These are phyloP conservation scores for Neolamprologus toae DNA, from an alignment of 2,113 vertebrate genomes.

Conservation along the genomic window DNA sequence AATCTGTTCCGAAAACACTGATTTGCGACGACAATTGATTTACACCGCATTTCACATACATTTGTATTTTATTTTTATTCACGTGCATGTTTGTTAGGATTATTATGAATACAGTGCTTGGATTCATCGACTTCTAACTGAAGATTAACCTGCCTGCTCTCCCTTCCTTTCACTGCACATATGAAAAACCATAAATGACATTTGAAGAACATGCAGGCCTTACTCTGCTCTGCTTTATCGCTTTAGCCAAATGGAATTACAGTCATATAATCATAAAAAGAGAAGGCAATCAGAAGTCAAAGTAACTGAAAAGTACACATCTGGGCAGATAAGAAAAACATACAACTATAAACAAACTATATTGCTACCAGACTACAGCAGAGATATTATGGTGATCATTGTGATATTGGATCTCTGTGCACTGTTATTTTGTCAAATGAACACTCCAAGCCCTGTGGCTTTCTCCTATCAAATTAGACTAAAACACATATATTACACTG, in stretches of 20 bases:
- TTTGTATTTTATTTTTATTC: neutral
- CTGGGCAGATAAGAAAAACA: neutral
- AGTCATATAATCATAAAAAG: neutral
- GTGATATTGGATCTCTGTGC: neutral
- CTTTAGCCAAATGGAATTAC: conserved; percentile 21
- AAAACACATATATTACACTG: neutral
- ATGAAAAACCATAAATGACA: conserved; percentile 14
- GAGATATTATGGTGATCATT: neutral
- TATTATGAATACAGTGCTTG: neutral
- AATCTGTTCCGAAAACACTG: neutral
- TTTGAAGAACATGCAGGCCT: neutral
- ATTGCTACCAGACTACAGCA: neutral
- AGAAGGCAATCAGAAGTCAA: conserved; percentile 9
- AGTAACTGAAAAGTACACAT: conserved; percentile 12
- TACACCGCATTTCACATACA: neutral
- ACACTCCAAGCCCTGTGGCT: neutral
- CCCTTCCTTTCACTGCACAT: neutral
- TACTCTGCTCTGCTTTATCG: neutral
- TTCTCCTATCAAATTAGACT: neutral
- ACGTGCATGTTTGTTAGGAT: neutral
- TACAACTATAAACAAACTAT: too few relatives aligned
- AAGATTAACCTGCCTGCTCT: neutral
- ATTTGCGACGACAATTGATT: neutral
- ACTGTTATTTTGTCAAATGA: conserved; percentile 35
- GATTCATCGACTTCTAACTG: too few relatives aligned